Conservation (phyloP, 2,888 invertebrate genomes). For the Cerastoderma edule region DNA sequence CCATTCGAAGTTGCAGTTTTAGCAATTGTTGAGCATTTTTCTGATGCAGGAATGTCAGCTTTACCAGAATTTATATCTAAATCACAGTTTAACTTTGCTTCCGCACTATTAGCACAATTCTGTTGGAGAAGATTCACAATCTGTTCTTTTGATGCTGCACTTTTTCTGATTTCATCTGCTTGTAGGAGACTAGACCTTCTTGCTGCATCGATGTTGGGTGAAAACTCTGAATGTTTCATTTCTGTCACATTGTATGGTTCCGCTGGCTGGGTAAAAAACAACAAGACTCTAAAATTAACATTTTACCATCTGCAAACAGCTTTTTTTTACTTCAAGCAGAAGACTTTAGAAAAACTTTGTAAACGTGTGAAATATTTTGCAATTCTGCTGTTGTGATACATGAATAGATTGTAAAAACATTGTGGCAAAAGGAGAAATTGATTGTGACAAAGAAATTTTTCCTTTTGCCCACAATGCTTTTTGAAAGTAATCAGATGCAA, state of each 20-base stretch:
- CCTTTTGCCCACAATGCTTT: too few species aligned
- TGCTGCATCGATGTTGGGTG: constrained; percentile 65
- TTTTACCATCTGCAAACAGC: too few species aligned
- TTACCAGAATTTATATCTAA: neutral
- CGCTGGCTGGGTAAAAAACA: constrained; percentile 65
- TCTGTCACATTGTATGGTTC: constrained; percentile 68
- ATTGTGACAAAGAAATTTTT: too few species aligned
- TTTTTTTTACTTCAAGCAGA: too few species aligned
- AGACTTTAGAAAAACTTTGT: too few species aligned
- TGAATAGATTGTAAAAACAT: too few species aligned
- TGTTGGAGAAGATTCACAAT: constrained; percentile 45
- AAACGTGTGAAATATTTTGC: too few species aligned
- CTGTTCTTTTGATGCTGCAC: constrained; percentile 26
- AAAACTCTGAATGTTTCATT: constrained; percentile 71
- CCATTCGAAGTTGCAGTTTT: neutral
- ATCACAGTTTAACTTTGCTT: constrained; percentile 4
- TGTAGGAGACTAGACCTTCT: constrained; percentile 54
- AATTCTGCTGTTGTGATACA: too few species aligned
- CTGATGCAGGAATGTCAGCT: neutral
- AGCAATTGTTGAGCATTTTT: neutral
- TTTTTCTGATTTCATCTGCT: constrained; percentile 49
- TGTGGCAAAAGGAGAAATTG: too few species aligned
- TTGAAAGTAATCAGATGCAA: too few species aligned
- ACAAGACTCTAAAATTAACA: neutral
- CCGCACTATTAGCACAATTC: constrained; percentile 31